Conservation (phyloP, 2,113 vertebrate species). For the Passer montanus region DNA sequence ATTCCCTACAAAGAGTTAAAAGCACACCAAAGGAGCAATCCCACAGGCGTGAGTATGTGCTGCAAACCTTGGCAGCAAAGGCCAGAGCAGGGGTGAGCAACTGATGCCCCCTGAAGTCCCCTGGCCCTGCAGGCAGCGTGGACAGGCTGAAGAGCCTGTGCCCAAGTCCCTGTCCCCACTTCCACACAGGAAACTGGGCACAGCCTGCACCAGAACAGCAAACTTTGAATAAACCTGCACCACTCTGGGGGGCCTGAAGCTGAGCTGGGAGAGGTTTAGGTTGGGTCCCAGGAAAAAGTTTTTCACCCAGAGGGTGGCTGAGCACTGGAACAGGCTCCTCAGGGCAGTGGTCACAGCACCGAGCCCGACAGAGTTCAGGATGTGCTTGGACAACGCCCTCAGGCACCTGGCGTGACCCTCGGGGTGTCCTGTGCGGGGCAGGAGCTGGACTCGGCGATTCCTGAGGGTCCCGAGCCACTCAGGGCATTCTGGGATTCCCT, state of each 20-base stretch:
- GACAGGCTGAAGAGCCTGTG: neutral
- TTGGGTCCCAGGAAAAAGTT: neutral
- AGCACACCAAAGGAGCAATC: neutral
- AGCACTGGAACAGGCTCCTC: neutral
- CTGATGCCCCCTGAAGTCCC: accelerated
- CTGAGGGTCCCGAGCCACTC: neutral
- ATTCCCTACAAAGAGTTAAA: neutral
- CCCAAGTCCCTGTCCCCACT: accelerated
- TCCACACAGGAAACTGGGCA: neutral
- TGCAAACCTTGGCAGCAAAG: neutral
- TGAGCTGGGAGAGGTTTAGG: neutral
- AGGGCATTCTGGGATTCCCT: neutral
- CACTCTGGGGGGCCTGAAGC: accelerated
- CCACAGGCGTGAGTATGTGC: accelerated
- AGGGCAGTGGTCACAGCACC: neutral
- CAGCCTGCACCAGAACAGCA: neutral
- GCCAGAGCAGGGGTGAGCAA: neutral
- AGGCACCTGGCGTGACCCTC: accelerated
- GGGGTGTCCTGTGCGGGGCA: neutral
- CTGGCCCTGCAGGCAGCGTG: neutral
- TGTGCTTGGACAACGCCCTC: accelerated
- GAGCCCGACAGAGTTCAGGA: neutral
- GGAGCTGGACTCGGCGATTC: neutral
- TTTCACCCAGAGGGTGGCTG: too few species aligned
- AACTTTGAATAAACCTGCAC: neutral